phyloP scores from a whole-genome alignment of 1,140 invertebrate genomes.

The Lamellibrachia luymesi region DNA sequence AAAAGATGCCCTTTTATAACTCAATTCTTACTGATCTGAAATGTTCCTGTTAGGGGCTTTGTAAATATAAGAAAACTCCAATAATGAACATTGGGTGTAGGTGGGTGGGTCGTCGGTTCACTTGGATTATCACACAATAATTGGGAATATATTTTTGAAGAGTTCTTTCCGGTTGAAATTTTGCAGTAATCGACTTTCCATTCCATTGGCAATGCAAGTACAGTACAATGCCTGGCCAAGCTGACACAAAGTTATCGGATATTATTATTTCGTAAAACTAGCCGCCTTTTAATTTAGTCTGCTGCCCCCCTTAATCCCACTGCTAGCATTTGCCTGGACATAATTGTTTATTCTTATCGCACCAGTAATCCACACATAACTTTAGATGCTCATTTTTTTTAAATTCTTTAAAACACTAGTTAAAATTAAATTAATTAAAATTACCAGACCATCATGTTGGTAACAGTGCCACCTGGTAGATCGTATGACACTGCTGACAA shows the following conservation, averaged over 20 bases:
- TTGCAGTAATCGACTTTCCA: too few species aligned
- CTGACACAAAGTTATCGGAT: not conserved
- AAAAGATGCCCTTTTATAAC: not conserved
- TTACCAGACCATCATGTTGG: not conserved
- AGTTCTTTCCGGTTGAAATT: too few species aligned
- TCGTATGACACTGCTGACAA: too few species aligned
- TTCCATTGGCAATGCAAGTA: not conserved
- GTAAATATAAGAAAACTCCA: too few species aligned
- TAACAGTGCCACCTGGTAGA: not conserved
- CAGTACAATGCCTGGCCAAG: too few species aligned
- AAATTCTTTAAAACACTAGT: not conserved
- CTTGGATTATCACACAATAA: too few species aligned
- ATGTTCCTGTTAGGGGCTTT: not conserved
- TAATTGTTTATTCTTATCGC: too few species aligned
- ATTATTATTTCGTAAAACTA: not conserved
- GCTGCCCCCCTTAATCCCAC: not conserved
- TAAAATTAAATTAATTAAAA: not conserved
- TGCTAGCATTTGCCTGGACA: not conserved
- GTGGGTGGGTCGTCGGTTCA: too few species aligned
- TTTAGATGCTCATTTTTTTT: not conserved
- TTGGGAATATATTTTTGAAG: too few species aligned
- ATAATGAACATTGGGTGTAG: too few species aligned
- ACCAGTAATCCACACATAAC: too few species aligned
- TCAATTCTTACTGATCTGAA: not conserved
- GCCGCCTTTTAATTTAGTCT: not conserved